These are phyloP conservation scores for Pygoscelis antarcticus DNA, from an alignment of 2,113 vertebrate species.

Conservation along the genomic window DNA sequence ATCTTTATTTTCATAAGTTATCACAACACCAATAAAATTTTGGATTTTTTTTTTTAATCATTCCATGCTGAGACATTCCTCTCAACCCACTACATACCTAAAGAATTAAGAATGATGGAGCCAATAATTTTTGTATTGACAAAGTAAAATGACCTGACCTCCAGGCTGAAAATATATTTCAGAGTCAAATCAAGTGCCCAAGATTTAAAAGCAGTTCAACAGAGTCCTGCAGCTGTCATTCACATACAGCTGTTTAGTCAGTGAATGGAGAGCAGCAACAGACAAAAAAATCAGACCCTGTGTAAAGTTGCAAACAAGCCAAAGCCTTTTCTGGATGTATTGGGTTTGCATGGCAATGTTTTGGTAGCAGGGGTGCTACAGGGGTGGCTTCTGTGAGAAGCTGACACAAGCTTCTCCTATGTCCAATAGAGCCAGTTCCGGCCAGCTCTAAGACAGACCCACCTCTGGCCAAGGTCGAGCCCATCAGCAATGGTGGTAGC, in stretches of 20 bases:
- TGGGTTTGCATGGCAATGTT: neutral
- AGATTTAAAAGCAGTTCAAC: neutral
- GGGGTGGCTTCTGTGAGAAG: too few relatives aligned
- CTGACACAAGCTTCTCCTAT: too few relatives aligned
- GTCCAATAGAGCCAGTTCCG: too few relatives aligned
- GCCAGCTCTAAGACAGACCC: too few relatives aligned
- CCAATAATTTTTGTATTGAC: neutral
- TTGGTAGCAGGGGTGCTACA: neutral
- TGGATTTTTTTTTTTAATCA: neutral
- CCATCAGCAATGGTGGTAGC: accelerated
- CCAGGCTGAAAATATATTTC: neutral
- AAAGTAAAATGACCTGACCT: neutral
- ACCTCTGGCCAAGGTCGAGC: neutral
- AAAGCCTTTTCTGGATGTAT: neutral
- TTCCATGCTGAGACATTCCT: neutral
- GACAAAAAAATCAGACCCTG: neutral
- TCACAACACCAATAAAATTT: neutral
- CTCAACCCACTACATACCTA: neutral
- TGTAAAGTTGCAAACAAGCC: neutral
- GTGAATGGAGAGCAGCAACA: neutral
- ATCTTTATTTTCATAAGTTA: neutral
- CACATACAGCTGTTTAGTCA: neutral
- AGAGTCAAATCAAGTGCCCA: neutral
- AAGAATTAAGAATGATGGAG: neutral
- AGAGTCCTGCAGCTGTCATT: neutral